Evolutionary conservation across 1,140 invertebrate species (phyloP).

Genomic region (Brachionus sp.): DNA sequence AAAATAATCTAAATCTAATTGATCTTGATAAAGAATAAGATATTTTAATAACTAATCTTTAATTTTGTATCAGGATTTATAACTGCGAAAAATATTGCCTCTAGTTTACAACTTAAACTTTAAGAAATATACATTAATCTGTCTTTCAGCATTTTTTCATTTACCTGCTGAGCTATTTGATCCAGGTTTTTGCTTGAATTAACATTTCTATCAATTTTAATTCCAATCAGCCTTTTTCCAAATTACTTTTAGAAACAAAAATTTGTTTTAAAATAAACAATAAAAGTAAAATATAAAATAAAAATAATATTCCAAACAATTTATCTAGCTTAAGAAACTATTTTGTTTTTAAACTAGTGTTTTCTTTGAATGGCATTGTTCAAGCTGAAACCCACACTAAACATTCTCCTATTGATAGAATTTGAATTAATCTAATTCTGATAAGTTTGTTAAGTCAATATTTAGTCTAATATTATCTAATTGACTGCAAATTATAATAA

Average conservation of each 20-base stretch:
- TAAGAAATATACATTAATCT: not conserved
- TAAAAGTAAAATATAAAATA: not conserved
- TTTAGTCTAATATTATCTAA: not conserved
- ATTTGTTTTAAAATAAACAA: not conserved
- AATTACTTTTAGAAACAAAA: not conserved
- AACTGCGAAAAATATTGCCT: not conserved
- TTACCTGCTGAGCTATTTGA: not conserved
- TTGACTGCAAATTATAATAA: not conserved
- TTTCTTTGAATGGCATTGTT: not conserved
- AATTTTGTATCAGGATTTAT: not conserved
- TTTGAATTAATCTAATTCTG: not conserved
- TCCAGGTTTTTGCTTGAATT: not conserved
- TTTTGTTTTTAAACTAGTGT: not conserved
- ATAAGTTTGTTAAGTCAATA: constrained; percentile 2
- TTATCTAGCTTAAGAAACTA: not conserved
- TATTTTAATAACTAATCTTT: not conserved
- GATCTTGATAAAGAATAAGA: not conserved
- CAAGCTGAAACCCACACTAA: not conserved
- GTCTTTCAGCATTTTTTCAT: not conserved
- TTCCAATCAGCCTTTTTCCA: not conserved
- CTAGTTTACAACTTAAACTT: not conserved
- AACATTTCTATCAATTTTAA: not conserved
- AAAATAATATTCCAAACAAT: not conserved
- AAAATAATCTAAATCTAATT: not conserved
- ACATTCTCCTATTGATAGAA: not conserved